A percentile compares a stretch with the other conserved stretches of the same genome.
phyloP scores from a whole-genome alignment of 2,888 invertebrate species.

The Tenthredo amoena region DNA sequence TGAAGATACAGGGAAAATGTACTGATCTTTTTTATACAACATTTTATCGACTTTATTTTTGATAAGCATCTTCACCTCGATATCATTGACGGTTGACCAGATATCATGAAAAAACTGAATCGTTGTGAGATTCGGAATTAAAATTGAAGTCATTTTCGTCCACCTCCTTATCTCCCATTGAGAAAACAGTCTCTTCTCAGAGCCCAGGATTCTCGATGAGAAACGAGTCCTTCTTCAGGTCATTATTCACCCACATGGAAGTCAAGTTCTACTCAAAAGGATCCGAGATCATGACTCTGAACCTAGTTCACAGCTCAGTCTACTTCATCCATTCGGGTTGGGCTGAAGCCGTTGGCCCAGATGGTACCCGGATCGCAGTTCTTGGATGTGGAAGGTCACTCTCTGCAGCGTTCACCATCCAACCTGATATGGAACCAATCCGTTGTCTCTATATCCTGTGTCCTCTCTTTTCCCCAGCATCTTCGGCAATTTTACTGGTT shows the following conservation, averaged over 20 bases:
- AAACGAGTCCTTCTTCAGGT: conserved; percentile 39
- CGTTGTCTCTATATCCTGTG: not conserved
- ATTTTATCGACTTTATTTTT: no score
- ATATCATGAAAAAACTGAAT: not conserved
- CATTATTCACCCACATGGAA: conserved; percentile 10
- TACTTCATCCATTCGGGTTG: conserved; percentile 36
- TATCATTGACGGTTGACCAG: no score
- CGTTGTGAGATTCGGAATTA: not conserved
- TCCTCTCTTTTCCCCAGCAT: not conserved
- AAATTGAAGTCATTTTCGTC: not conserved
- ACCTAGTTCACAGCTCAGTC: conserved; percentile 32
- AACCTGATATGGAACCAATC: not conserved
- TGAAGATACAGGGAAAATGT: no score
- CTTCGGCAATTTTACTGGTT: conserved; percentile 20
- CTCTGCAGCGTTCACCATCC: not conserved
- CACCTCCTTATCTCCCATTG: not conserved
- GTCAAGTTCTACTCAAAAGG: conserved; percentile 32
- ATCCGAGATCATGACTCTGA: conserved; percentile 29
- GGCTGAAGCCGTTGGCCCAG: conserved; percentile 32
- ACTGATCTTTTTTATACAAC: no score
- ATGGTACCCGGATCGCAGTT: conserved; percentile 17
- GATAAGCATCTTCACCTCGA: no score
- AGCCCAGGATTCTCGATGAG: conserved; percentile 21
- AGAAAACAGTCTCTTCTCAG: not conserved
- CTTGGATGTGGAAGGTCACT: conserved; percentile 39